Conservation (phyloP, 2,888 invertebrate species). For the Tyria jacobaeae region DNA sequence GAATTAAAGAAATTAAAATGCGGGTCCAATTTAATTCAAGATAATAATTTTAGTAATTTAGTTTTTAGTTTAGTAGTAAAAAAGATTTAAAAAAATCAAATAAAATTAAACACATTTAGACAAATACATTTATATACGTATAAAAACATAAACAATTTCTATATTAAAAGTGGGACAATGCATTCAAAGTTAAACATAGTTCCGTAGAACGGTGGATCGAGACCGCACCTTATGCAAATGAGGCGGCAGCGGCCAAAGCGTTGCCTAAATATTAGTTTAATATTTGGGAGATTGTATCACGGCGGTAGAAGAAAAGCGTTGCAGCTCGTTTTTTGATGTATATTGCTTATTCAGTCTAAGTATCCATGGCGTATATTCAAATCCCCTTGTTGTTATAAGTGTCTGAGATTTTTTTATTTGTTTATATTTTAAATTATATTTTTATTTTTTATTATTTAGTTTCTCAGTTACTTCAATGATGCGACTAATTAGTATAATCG, state of each 20-base stretch:
- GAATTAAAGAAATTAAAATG: no score
- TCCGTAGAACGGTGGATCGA: conserved; percentile 46
- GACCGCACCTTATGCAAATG: conserved; percentile 83
- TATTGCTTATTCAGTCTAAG: not conserved
- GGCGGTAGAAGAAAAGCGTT: conserved; percentile 58
- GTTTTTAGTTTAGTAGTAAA: no score
- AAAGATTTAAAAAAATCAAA: no score
- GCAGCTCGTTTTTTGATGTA: conserved; percentile 55
- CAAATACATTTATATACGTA: not conserved
- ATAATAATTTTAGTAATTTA: no score
- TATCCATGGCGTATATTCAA: not conserved
- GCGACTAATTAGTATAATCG: no score
- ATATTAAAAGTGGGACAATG: conserved; percentile 15
- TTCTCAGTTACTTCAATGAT: no score
- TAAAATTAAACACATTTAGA: not conserved
- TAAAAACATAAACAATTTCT: not conserved
- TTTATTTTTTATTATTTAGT: no score
- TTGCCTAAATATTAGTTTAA: conserved; percentile 87
- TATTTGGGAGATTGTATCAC: conserved; percentile 83
- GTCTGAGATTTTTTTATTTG: not conserved
- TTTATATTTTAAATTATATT: no score
- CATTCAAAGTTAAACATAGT: conserved; percentile 31
- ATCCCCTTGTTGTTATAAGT: not conserved
- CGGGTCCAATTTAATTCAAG: no score
- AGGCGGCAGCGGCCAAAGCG: conserved; percentile 84